Base-by-base conservation (phyloP, 2,888 invertebrate species). In the Sphaerophoria rueppellii region DNA sequence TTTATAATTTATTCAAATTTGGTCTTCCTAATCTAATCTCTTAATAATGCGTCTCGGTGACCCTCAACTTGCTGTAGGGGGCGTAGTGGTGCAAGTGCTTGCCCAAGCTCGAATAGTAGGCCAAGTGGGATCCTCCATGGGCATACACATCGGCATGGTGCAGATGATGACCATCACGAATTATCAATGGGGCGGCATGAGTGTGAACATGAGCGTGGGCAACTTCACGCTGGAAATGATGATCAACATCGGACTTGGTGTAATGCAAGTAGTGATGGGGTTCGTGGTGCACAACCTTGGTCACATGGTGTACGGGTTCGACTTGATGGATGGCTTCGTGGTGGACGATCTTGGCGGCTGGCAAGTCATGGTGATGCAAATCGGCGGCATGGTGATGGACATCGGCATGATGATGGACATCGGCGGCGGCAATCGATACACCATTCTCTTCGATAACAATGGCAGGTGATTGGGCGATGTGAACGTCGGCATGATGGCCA, bases 281-380 rank as follows among this genome's bases (percentile, higher is more conserved):
- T 67, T 91, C 91, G 77, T 91, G 91, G 37, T 91, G 91, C 74
- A 90, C 90, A 70, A 90, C 90, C 77, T 90, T 90, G 87, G 90
- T 90, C 65, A 90, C 90, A 88, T 90, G 90, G 82, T 90, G 90
- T 40, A 90, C 90, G 4, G 91, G 90, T 75, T 89, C 90, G 40
- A 90, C 90, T 40, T 90, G 90, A 82, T 91, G 90, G n/a, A 90
- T 90, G 48, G 90, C 76, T 77, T 90, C 90, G 61, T 90, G 90
- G 86, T 90, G 90, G 35, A 90, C 88, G 63, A 90, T 89, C 55
- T 90, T 89, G 35, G 90, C 89, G 50, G 90, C 87, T 0, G 89
- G 88, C n/a, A 86, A 86, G 58, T 87, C 81, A 77, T 89, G 88
- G 24, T 88, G 88, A 55, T 81, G 85, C 32, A 71, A 72, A 81